Evolutionary conservation across 2,113 vertebrate species (phyloP).

Genomic region (Ranitomeya imitator): DNA sequence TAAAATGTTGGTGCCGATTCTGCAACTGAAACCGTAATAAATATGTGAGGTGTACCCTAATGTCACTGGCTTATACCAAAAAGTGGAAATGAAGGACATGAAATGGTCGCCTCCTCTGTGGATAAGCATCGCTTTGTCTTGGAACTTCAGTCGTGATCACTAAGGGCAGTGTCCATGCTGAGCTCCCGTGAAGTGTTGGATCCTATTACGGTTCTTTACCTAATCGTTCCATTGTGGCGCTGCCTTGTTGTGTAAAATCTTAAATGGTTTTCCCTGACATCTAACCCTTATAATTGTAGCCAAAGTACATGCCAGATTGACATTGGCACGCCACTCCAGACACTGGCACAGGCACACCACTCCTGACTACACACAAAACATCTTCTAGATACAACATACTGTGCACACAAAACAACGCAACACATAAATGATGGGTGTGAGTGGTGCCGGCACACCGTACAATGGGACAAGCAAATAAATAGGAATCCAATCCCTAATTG

Average conservation of each 20-base stretch:
- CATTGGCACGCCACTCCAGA: not conserved
- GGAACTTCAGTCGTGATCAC: no score
- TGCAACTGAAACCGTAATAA: no score
- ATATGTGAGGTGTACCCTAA: no score
- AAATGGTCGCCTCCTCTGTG: no score
- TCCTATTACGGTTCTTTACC: not conserved
- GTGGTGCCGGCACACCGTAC: not conserved
- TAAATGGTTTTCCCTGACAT: conserved; percentile 5
- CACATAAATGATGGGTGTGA: not conserved
- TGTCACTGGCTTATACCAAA: no score
- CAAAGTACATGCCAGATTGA: conserved; percentile 21
- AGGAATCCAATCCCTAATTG: not conserved
- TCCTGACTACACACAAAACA: not conserved
- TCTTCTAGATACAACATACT: not conserved
- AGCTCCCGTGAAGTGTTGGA: not conserved
- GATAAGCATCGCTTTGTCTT: no score
- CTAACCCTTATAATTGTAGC: not conserved
- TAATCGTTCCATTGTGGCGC: not conserved
- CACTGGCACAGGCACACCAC: not conserved
- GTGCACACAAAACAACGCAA: not conserved
- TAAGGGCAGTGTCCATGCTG: no score
- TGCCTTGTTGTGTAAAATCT: not conserved
- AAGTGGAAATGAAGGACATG: no score
- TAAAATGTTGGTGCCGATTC: no score
- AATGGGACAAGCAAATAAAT: not conserved